Evolutionary conservation across 2,113 vertebrate species (phyloP), one percentile per base, ranked within the genome.

Genomic region (Poeciliopsis occidentalis): DNA sequence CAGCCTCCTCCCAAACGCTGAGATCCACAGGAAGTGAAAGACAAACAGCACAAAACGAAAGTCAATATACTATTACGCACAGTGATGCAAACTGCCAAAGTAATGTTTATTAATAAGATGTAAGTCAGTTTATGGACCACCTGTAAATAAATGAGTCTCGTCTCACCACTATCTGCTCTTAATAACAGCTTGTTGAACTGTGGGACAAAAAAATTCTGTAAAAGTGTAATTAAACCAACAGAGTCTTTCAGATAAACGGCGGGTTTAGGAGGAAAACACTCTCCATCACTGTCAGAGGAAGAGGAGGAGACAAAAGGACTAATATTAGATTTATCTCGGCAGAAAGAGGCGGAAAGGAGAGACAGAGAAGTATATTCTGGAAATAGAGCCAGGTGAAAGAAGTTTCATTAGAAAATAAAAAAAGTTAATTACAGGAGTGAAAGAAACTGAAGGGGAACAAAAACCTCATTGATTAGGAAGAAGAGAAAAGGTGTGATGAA

Each of bases 231-330:
- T 84, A 83, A 85, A 71, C 68, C 27, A 85, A 70, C 41, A 64
- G 78, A 76, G 22, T 54, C 71, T 64, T 47, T 27, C 61, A 80
- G 79, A 85, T 84, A 82, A 85, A 87, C 51, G 47, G 37, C 71
- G 60, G 80, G 81, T 80, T 34, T 44, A 82, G 60, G 60, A 68
- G 62, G 70, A 76, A 84, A 86, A 83, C 83, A 67, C 83, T 79
- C 79, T 87, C 84, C 85, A 87, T 90, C 89, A 84, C 65, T 87
- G 85, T 84, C 85, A 85, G 80, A 79, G 37, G 75, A 74, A 32
- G 68, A 67, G 76, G 75, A 78, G 62, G 68, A 81, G 75, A 57
- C 31, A 57, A 62, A 57, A 81, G 74, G 51, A 82, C 70, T 41
- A 62, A 76, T 76, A 69, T 41, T 69, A 30, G 51, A 66, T 78